Evolutionary conservation across 2,888 invertebrate genomes (phyloP).

Genomic region (Drosophila pegasa): DNA sequence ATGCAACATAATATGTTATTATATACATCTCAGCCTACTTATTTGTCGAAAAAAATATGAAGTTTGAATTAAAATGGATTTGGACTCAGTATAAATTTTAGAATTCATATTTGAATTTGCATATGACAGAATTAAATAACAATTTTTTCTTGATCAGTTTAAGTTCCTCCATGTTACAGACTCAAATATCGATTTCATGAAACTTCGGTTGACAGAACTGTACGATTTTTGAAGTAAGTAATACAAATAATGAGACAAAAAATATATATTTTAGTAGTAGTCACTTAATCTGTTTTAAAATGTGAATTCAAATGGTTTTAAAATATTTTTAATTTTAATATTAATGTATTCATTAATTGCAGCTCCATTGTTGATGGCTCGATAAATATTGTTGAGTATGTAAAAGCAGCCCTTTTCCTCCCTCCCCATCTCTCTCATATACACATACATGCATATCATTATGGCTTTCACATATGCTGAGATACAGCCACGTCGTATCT

Average conservation of each 20-base stretch:
- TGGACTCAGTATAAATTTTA: no score
- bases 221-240: background rate
- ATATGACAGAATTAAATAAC: no score
- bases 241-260: background rate
- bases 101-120: no score
- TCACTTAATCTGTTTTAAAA: background rate
- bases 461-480: conserved; percentile 41
- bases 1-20: no score
- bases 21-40: no score
- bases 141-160: background rate
- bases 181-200: background rate
- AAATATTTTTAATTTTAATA: no score
- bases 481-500: conserved; percentile 14
- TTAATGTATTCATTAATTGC: no score
- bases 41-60: no score
- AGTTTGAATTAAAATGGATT: no score
- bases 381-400: background rate
- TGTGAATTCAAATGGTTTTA: no score
- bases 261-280: background rate
- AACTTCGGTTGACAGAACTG: background rate
- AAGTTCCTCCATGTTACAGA: background rate
- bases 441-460: background rate
- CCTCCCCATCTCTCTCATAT: no score
- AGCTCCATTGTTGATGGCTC: background rate
- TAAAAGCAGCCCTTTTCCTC: background rate